A percentile compares a stretch with the other conserved stretches of the same genome.
phyloP scores from a whole-genome alignment of 2,113 vertebrate genomes.

The Bubo scandiacus region DNA sequence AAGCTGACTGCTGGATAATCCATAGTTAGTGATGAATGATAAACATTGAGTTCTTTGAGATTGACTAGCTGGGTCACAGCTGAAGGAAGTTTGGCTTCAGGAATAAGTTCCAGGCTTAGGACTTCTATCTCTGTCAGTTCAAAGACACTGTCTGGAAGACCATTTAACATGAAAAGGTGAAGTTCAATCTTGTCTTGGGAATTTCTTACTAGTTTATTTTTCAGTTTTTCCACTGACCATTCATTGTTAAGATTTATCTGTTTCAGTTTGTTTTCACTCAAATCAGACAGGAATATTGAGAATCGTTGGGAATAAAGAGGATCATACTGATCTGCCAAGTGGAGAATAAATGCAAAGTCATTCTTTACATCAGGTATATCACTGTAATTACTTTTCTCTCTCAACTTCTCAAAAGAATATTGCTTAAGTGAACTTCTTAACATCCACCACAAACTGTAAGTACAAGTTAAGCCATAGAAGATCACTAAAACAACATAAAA shows the following conservation, averaged over 20 bases:
- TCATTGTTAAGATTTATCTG: slow-evolving; percentile 84
- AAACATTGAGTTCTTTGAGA: slow-evolving; percentile 80
- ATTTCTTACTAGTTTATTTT: slow-evolving; percentile 77
- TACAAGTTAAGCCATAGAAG: slow-evolving; percentile 82
- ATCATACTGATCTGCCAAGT: slow-evolving; percentile 84
- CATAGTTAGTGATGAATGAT: slow-evolving; percentile 75
- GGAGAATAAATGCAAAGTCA: slow-evolving; percentile 87
- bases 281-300: slow-evolving; percentile 83
- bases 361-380: slow-evolving; percentile 86
- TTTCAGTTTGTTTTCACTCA: slow-evolving; percentile 83
- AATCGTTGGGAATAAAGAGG: slow-evolving; percentile 85
- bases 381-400: slow-evolving; percentile 84
- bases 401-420: slow-evolving; percentile 83
- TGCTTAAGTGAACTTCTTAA: slow-evolving; percentile 83
- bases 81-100: slow-evolving; percentile 79
- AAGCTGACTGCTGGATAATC: slow-evolving; percentile 78
- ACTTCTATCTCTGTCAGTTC: slow-evolving; percentile 83
- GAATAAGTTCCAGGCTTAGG: slow-evolving; percentile 81
- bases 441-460: slow-evolving; percentile 85
- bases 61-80: slow-evolving; percentile 75
- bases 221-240: slow-evolving; percentile 82
- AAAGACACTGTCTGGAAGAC: slow-evolving; percentile 81
- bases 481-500: slow-evolving; percentile 81
- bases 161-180: slow-evolving; percentile 80
- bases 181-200: slow-evolving; percentile 80